Evolutionary conservation across 2,113 vertebrate genomes (phyloP), one percentile per base, ranked within the genome.

Genomic region (Nyctereutes procyonoides): DNA sequence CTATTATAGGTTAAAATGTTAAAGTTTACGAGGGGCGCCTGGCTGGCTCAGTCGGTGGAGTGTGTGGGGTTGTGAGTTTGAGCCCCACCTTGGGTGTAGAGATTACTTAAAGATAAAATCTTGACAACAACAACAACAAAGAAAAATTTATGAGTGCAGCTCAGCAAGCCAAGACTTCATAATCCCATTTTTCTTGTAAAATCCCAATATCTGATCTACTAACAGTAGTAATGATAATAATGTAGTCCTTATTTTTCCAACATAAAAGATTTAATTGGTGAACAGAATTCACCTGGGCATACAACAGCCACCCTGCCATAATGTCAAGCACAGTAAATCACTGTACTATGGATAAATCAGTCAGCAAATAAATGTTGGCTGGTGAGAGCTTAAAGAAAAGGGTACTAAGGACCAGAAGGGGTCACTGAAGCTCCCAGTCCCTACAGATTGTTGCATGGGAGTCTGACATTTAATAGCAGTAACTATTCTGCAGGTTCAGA

Each of bases 151-250:
- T 82, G 35, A 97, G 19, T 73, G 55, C 14, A 88, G 2, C 30
- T 10, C 24, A 60, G 62, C n/a, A 84, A 84, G 65, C 43, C 67
- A 97, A 81, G 69, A 85, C 90, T 85, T 90, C 58, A 76, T 53
- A 88, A 53, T 74, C 43, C 17, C 10, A 56, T 69, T 88, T 97
- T 93, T 65, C 85, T 69, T 15, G 11, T 73, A 74, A 51, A 53
- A 53, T 84, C 28, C 62, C 32, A 67, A 58, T 30, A 69, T n/a
- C 32, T 32, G 35, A 62, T 90, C 51, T 35, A 73, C 11, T 77
- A 84, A 85, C 56, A 74, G 58, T 1, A 63, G 53, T 58, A 58
- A 84, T 1, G 1, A 26, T 35, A 60, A 76, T 38, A 65, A 43
- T 17, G 62, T 13, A 15, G 24, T 48, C 11, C 2, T 86, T 80